Evolutionary conservation across 2,113 vertebrate species (phyloP).

Genomic region (Rousettus leschenaultii): DNA sequence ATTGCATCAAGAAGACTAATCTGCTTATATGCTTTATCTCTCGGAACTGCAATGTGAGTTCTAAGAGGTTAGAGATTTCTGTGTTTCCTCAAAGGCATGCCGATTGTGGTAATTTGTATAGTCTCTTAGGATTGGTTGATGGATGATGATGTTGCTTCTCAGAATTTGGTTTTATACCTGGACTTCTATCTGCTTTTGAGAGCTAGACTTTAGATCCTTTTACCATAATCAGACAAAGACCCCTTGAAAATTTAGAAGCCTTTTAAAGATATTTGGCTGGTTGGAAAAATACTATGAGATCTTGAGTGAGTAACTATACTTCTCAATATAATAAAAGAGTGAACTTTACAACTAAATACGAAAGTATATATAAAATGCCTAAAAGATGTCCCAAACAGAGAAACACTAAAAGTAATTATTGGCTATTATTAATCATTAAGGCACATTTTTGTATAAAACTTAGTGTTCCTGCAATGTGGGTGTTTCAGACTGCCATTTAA

Average conservation of each 20-base stretch:
- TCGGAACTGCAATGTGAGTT: not conserved
- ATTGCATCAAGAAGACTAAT: not conserved
- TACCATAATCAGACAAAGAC: not conserved
- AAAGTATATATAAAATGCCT: not conserved
- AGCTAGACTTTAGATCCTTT: not conserved
- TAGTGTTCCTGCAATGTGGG: not conserved
- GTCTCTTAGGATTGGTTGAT: not conserved
- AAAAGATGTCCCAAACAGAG: not conserved
- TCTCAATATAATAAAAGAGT: not conserved
- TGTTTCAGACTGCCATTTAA: not conserved
- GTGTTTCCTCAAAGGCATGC: not conserved
- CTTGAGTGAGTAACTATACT: not conserved
- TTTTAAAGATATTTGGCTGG: not conserved
- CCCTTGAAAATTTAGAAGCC: not conserved
- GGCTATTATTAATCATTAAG: not conserved
- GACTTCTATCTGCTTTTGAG: not conserved
- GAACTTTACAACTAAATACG: not conserved
- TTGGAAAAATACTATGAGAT: not conserved
- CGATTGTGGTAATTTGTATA: not conserved
- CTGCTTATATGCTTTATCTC: not conserved
- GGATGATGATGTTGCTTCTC: not conserved
- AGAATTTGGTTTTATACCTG: not conserved
- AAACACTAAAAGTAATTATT: not conserved
- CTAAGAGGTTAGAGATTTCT: not conserved
- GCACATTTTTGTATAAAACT: not conserved